These are phyloP conservation scores for Nyctibius bracteatus DNA, from an alignment of 2,113 vertebrate species.

Conservation along the genomic window DNA sequence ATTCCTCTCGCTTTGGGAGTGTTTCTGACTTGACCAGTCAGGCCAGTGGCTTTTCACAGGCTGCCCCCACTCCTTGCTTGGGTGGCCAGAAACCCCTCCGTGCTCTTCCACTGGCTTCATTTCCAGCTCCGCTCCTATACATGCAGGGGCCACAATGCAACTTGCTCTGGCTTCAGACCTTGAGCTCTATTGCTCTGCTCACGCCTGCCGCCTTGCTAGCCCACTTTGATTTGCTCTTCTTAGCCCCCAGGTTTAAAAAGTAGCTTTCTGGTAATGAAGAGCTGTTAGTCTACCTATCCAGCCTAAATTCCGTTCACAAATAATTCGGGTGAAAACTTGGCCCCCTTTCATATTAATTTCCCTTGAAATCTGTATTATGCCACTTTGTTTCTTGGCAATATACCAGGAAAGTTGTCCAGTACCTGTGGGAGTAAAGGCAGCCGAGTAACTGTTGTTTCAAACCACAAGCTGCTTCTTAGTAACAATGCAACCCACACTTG, in stretches of 20 bases:
- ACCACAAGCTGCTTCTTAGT: not conserved
- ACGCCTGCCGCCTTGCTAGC: fast-evolving
- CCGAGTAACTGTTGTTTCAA: not conserved
- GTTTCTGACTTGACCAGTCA: not conserved
- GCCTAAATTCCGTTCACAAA: not conserved
- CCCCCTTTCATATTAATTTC: not conserved
- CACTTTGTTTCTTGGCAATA: not conserved
- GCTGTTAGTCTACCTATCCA: not conserved
- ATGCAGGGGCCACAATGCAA: not conserved
- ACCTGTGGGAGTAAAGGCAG: not conserved
- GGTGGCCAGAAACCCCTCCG: not conserved
- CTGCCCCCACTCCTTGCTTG: no score
- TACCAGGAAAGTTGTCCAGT: not conserved
- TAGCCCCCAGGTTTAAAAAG: not conserved
- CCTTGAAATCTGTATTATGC: not conserved
- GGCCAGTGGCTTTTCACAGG: not conserved
- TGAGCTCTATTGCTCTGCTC: not conserved
- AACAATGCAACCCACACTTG: not conserved
- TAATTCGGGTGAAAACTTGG: not conserved
- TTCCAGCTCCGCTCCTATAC: not conserved
- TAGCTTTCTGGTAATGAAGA: not conserved
- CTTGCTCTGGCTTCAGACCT: not conserved
- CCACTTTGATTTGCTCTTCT: not conserved
- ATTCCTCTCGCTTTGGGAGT: not conserved
- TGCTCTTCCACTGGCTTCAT: not conserved